Base-by-base conservation (phyloP, 2,113 vertebrate genomes). In the Eleginops maclovinus region DNA sequence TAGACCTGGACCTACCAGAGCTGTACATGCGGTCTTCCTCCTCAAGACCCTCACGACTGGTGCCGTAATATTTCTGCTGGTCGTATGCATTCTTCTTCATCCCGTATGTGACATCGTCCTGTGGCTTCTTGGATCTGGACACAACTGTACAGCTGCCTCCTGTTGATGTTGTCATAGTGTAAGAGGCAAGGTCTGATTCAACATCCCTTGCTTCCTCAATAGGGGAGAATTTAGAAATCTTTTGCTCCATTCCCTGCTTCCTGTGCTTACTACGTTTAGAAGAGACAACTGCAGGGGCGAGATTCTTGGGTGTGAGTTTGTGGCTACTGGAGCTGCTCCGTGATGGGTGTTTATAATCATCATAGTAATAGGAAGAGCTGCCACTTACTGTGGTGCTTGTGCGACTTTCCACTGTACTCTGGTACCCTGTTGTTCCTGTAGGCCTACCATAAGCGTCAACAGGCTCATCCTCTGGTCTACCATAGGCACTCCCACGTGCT, bases 191-290 rank as follows among this genome's bases (percentile, higher is more conserved):
- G 83, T 99, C 98, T 1, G 97, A 96, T 83, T 99, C 98, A 56
- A 98, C 98, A 0, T 99, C 98, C 87, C 97, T 96, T 83, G 98
- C 97, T 93, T 99, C 98, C 89, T 99, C 98, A 0, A 99, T 99
- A 15, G 98, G 98, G 0, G 98, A 99, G 91, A 99, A 99, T 90
- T 99, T 99, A 1, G 98, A 99, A 83, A 99, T 97, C 91, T 99
- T 99, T 82, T 99, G 98, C 77, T 99, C 98, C 93, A 99, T 97
- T 86, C 97, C 97, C 86, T 99, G 98, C 90, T 99, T 99, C 70
- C 98, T 95, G 89, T 99, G 98, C 85, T 99, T 99, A 92, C 97
- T 99, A 83, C 98, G 97, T 87, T 99, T 99, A 0, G 97, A 96
- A 26, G 97, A 96, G 70, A 97, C 78, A 0, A 97, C 98, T 0